phyloP scores from a whole-genome alignment of 2,888 invertebrate species.

The Arge pagana region DNA sequence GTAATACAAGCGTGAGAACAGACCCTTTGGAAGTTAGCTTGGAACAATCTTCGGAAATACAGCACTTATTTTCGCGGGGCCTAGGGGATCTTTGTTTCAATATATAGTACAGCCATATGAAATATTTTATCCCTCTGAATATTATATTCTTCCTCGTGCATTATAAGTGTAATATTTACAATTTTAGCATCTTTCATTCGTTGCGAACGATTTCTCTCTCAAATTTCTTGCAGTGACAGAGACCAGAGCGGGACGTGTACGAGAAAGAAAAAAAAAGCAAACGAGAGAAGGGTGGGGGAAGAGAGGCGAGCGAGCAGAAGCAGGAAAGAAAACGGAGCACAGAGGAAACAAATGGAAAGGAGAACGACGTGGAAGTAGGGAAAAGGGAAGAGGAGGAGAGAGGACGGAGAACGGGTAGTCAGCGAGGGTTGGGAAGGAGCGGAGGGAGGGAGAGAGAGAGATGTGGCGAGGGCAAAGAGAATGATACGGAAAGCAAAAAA shows the following conservation, averaged over 20 bases:
- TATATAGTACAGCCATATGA: slow-evolving; percentile 30
- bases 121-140: slow-evolving; percentile 51
- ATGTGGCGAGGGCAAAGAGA: no score
- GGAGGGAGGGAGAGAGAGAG: no score
- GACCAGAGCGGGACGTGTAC: slow-evolving; percentile 34
- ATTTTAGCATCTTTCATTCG: slow-evolving; percentile 9
- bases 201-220: not conserved
- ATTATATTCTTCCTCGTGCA: slow-evolving; percentile 47
- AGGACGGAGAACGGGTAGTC: not conserved
- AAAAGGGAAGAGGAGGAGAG: not conserved
- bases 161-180: slow-evolving; percentile 54
- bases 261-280: slow-evolving; percentile 17
- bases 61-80: no score
- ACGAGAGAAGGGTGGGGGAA: slow-evolving; percentile 8
- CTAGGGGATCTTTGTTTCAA: no score
- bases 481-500: no score
- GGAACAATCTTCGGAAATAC: no score
- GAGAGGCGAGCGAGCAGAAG: slow-evolving; percentile 17
- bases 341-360: not conserved
- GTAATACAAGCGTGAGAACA: no score
- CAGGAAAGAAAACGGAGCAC: not conserved
- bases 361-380: not conserved
- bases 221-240: slow-evolving; percentile 33
- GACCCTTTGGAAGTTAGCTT: slow-evolving; percentile 19
- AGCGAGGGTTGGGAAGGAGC: no score